Evolutionary conservation across 2,888 invertebrate species (phyloP).

Genomic region (Mythimna ferrago): DNA sequence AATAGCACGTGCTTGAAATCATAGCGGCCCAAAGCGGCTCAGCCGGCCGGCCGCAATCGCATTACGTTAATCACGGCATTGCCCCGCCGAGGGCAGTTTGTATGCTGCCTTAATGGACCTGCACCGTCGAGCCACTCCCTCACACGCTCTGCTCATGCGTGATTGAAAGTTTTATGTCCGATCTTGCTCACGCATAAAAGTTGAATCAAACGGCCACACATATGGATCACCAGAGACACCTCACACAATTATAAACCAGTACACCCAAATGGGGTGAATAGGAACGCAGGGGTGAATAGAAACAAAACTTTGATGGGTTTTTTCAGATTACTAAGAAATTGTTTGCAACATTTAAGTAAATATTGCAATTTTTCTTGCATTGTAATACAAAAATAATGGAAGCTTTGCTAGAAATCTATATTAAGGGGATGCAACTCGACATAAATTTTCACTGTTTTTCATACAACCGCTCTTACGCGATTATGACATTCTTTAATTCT

Average conservation of each 20-base stretch:
- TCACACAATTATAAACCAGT: conserved; percentile 19
- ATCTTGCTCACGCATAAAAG: conserved; percentile 39
- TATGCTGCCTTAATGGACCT: conserved; percentile 73
- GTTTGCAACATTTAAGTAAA: no score
- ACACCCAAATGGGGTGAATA: no score
- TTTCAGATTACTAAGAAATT: no score
- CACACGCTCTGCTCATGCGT: conserved; percentile 45
- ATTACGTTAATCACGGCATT: conserved; percentile 85
- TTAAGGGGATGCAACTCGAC: no score
- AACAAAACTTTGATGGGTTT: no score
- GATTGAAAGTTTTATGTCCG: conserved; percentile 57
- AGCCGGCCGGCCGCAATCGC: conserved; percentile 72
- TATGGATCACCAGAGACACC: conserved; percentile 12
- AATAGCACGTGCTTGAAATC: conserved; percentile 71
- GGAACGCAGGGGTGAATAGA: no score
- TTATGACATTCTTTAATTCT: no score
- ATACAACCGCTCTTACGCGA: no score
- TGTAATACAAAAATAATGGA: no score
- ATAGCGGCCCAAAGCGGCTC: conserved; percentile 66
- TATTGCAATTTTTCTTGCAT: no score
- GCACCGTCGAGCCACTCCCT: conserved; percentile 61
- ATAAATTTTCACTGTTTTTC: no score
- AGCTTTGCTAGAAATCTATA: no score
- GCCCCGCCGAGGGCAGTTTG: conserved; percentile 79
- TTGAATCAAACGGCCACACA: conserved; percentile 29